Base-by-base conservation (phyloP, 2,888 invertebrate genomes). In the Troides aeacus region DNA sequence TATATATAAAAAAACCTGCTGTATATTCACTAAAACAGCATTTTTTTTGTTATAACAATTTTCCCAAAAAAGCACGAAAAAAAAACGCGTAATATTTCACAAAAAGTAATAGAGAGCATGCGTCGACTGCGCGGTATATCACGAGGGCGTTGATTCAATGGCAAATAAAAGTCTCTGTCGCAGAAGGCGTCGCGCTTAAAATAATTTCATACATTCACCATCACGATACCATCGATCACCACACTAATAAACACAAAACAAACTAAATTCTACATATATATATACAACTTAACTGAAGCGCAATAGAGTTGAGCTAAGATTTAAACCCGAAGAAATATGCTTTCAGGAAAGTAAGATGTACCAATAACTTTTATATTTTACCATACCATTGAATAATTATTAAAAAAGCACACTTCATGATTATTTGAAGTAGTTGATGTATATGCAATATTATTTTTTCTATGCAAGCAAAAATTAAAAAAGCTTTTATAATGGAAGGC, bases 111-210 rank as follows among this genome's bases (percentile, higher is more conserved):
- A 85, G 83, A 84, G 83, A 82, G 81, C 82, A 83, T 83, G 83
- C 83, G 82, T 81, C 77, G 84, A 81, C 80, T 79, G 77, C 76
- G 74, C 80, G 74, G 84, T 87, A 84, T 84, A 86, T 88, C 85
- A 87, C 81, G 79, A 79, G 85, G 85, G 85, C 79, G 85, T 85
- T 87, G 88, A 89, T 87, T 88, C 88, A 87, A 79, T 82, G 82
- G 82, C 80, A 80, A 85, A 88, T 85, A 85, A 84, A 84, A 83
- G 84, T 84, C 81, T 80, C 75, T 81, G 77, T 84, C 81, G 77
- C 84, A 79, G 87, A 86, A 85, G 84, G 83, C 82, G 84, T 76
- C 81, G 83, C 84, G 84, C 87, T 85, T 79, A 82, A 85, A 88
- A 89, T 87, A 85, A 88, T 87, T 85, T 84, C 82, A 84, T 84